phyloP scores from a whole-genome alignment of 1,140 invertebrate genomes.

The Forficula auricularia region DNA sequence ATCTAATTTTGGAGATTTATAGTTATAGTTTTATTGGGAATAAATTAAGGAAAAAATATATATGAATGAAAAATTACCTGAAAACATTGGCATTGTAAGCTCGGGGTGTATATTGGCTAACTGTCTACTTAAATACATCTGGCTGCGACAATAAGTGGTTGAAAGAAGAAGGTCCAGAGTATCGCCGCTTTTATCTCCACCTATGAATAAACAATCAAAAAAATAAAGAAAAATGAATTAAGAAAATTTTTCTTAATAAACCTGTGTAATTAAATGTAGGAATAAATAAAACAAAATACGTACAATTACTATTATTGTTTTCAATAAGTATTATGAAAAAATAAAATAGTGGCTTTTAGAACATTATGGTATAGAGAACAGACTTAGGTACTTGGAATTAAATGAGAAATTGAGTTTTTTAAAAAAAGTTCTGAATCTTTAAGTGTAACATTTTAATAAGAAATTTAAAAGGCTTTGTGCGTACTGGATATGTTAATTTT shows the following conservation, averaged over 20 bases:
- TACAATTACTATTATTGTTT: too few relatives aligned
- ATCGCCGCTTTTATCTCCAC: slow-evolving; percentile 24
- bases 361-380: too few relatives aligned
- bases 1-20: too few relatives aligned
- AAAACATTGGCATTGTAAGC: slow-evolving; percentile 97
- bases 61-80: slow-evolving; percentile 43
- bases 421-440: too few relatives aligned
- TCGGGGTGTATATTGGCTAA: slow-evolving; percentile 87
- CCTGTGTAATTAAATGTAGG: slow-evolving; percentile 12
- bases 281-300: slow-evolving; percentile 11
- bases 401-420: too few relatives aligned
- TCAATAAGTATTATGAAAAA: too few relatives aligned
- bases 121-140: slow-evolving; percentile 79
- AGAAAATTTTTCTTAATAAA: slow-evolving; percentile 9
- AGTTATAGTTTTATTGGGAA: too few relatives aligned
- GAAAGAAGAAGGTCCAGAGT: slow-evolving; percentile 68
- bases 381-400: too few relatives aligned
- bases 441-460: too few relatives aligned
- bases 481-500: too few relatives aligned
- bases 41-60: slow-evolving; percentile 5
- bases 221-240: slow-evolving; percentile 2
- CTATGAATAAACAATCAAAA: slow-evolving; percentile 8
- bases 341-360: too few relatives aligned
- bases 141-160: slow-evolving; percentile 76
- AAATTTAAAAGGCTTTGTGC: too few relatives aligned